These are phyloP conservation scores for Caradrina clavipalpis DNA, from an alignment of 2,888 invertebrate genomes.

Conservation along the genomic window DNA sequence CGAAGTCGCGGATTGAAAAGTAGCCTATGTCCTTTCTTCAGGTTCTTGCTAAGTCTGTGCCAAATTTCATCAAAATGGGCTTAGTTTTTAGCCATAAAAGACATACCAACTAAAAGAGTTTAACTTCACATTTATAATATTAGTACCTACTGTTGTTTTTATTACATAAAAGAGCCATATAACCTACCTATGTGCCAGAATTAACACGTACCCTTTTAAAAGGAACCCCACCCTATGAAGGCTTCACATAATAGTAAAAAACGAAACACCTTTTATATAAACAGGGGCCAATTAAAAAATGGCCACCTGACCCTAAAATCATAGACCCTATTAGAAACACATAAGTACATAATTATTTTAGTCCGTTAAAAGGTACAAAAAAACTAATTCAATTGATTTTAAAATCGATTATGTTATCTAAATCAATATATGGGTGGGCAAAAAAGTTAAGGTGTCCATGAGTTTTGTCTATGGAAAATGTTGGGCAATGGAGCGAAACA, in stretches of 20 bases:
- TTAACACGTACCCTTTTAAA: conserved; percentile 55
- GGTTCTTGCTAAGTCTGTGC: too few relatives aligned
- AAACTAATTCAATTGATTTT: conserved; percentile 80
- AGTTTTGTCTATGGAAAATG: conserved; percentile 32
- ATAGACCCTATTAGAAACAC: conserved; percentile 68
- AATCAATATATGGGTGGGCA: conserved; percentile 78
- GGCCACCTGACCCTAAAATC: conserved; percentile 63
- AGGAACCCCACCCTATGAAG: conserved; percentile 59
- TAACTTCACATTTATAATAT: too few relatives aligned
- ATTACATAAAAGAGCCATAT: conserved; percentile 41
- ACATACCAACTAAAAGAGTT: too few relatives aligned
- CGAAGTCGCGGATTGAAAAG: too few relatives aligned
- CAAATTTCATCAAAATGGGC: too few relatives aligned
- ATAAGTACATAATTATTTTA: conserved; percentile 73
- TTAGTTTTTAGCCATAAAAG: too few relatives aligned
- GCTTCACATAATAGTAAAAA: conserved; percentile 60
- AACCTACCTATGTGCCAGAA: conserved; percentile 37
- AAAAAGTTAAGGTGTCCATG: conserved; percentile 29
- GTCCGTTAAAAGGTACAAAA: conserved; percentile 68
- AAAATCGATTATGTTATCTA: conserved; percentile 84
- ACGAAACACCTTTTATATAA: conserved; percentile 67
- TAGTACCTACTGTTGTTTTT: neutral
- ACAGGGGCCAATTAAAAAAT: conserved; percentile 66
- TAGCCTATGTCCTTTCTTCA: too few relatives aligned
- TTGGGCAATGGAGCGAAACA: conserved; percentile 33